Evolutionary conservation across 2,113 vertebrate species (phyloP), one percentile per base, ranked within the genome.

Genomic region (Silurus glanis): DNA sequence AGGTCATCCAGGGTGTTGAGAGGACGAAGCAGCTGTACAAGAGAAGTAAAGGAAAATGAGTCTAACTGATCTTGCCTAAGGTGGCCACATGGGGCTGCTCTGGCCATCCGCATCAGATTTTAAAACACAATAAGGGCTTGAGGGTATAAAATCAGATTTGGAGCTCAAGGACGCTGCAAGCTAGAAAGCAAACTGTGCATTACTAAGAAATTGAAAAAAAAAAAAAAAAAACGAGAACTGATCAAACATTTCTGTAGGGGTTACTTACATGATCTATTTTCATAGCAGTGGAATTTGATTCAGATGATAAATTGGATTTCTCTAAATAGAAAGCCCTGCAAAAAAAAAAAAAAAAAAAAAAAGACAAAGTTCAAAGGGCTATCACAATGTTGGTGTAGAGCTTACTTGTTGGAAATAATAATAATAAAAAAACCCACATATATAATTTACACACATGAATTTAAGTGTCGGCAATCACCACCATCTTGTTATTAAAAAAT

Each of bases 1-100:
- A 99, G 97, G 91, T 99, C 97, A 0, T 99, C 98, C 95, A 99
- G 94, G 0, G 98, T 97, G 83, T 99, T 99, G 89, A 99, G 97
- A 72, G 98, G 98, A 25, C 98, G 96, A 84, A 99, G 97, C 56
- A 99, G 95, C 98, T 99, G 88, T 4, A 83, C 45, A 87, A 85
- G 25, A 23, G 87, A 5, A 58, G 6, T 23, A 62, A 51, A 19
- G 25, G 37, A 56, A 79, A 25, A 80, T 66, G 16, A 69, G 19
- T 61, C 53, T 23, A 1, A 19, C 21, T 71, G 82, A 45, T 61
- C 23, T 25, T 72, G 45, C 71, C 21, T 49, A 53, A 53, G 55
- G 45, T 49, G 56, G 45, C 69, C 47, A 76, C 23, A 76, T 53
- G 71, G 58, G 53, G 59, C 9, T 78, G n/a, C 59, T 85, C 59